Conservation (phyloP, 2,888 invertebrate species). For the Liodrosophila aerea region DNA sequence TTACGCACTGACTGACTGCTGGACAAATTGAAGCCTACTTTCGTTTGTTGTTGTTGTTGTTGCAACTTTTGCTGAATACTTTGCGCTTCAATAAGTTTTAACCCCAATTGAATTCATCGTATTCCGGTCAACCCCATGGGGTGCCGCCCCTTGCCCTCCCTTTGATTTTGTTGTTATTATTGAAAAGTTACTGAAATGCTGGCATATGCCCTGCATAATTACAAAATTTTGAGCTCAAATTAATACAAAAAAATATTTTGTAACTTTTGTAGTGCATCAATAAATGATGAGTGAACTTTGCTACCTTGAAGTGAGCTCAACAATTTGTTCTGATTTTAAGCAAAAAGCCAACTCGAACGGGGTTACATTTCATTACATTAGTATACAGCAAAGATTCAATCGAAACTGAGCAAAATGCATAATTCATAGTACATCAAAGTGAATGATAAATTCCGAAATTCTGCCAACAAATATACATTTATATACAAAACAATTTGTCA, state of each 20-base stretch:
- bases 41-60: conserved; percentile 10
- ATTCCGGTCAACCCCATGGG: conserved; percentile 11
- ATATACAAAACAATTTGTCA: too few relatives aligned
- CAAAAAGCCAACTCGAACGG: too few relatives aligned
- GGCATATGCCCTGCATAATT: conserved; percentile 71
- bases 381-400: too few relatives aligned
- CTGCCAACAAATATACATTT: too few relatives aligned
- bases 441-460: too few relatives aligned
- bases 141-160: conserved; percentile 30
- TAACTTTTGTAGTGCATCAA: conserved; percentile 66
- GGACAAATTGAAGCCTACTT: conserved; percentile 24
- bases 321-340: conserved; percentile 49
- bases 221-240: conserved; percentile 34
- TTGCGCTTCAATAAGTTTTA: conserved; percentile 61
- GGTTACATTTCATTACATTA: too few relatives aligned
- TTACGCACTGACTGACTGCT: conserved; percentile 49
- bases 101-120: conserved; percentile 55
- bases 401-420: too few relatives aligned
- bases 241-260: conserved; percentile 34
- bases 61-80: conserved; percentile 40
- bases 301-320: conserved; percentile 24
- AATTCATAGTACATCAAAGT: too few relatives aligned
- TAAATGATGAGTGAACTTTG: conserved; percentile 57
- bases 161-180: conserved; percentile 17
- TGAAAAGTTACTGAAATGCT: conserved; percentile 60